These are phyloP conservation scores for Mermis nigrescens DNA, from an alignment of 2,888 invertebrate species.

Conservation along the genomic window DNA sequence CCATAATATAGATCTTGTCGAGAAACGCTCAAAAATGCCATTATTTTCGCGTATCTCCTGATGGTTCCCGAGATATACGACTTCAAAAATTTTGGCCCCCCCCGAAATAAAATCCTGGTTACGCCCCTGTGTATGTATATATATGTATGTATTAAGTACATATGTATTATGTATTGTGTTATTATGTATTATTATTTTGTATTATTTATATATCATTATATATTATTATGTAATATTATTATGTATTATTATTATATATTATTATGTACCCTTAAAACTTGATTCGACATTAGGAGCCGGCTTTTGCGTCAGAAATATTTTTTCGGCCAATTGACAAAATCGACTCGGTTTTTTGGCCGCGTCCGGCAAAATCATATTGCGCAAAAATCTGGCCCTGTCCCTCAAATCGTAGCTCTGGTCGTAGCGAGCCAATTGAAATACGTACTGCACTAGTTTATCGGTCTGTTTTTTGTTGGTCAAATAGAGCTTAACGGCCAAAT, in stretches of 20 bases:
- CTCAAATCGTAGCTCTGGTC: slow-evolving; percentile 93
- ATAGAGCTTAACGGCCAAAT: slow-evolving; percentile 76
- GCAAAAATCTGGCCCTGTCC: slow-evolving; percentile 73
- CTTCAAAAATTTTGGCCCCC: no score
- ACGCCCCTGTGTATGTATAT: no score
- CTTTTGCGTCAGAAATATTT: slow-evolving; percentile 72
- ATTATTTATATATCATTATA: no score
- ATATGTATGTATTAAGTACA: no score
- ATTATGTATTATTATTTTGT: no score
- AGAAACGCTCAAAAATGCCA: no score
- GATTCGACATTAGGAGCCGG: slow-evolving; percentile 78
- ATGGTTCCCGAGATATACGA: no score
- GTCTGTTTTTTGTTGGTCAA: slow-evolving; percentile 70
- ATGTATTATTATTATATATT: neutral
- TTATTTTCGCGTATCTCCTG: no score
- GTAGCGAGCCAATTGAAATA: slow-evolving; percentile 77
- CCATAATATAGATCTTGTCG: no score
- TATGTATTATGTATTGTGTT: no score
- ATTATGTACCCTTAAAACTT: slow-evolving; percentile 34
- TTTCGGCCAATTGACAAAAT: slow-evolving; percentile 41
- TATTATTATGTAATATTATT: neutral
- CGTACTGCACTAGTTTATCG: slow-evolving; percentile 66
- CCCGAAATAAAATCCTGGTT: no score
- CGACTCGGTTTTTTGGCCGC: slow-evolving; percentile 31
- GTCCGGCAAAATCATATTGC: slow-evolving; percentile 51